phyloP scores from a whole-genome alignment of 2,888 invertebrate genomes.

The Automeris io region DNA sequence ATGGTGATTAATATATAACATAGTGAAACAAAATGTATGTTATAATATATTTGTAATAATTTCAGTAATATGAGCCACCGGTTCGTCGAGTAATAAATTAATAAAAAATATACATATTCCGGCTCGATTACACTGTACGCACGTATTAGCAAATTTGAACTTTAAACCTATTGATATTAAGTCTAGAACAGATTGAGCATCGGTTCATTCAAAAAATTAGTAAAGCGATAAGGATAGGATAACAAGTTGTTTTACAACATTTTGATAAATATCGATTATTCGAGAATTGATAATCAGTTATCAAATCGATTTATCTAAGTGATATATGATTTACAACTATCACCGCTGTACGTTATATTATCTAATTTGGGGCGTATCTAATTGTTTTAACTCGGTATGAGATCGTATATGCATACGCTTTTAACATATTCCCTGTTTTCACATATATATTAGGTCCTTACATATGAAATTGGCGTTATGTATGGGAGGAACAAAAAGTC shows the following conservation, averaged over 20 bases:
- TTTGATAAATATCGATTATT: conserved; percentile 32
- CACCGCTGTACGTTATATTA: conserved; percentile 16
- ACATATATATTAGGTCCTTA: no score
- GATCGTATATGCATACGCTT: no score
- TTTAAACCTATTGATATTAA: conserved; percentile 3
- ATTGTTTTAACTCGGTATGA: no score
- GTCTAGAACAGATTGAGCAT: conserved; percentile 5
- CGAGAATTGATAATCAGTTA: conserved; percentile 26
- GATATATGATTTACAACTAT: conserved; percentile 18
- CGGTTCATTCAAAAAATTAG: conserved; percentile 12
- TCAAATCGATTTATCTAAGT: conserved; percentile 21
- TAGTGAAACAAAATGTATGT: no score
- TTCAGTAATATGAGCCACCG: neutral
- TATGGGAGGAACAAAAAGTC: no score
- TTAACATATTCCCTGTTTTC: no score
- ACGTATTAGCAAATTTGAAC: conserved; percentile 4
- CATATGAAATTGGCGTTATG: no score
- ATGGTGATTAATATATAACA: no score
- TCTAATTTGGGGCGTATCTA: conserved; percentile 3
- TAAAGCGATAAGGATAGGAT: conserved; percentile 17
- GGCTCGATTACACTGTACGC: neutral
- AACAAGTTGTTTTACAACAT: conserved; percentile 32
- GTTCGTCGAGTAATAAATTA: conserved; percentile 5
- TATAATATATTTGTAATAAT: neutral
- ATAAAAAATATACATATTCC: conserved; percentile 3